Evolutionary conservation across 2,888 invertebrate species (phyloP).

Genomic region (Cataglyphis rosenhaueri): DNA sequence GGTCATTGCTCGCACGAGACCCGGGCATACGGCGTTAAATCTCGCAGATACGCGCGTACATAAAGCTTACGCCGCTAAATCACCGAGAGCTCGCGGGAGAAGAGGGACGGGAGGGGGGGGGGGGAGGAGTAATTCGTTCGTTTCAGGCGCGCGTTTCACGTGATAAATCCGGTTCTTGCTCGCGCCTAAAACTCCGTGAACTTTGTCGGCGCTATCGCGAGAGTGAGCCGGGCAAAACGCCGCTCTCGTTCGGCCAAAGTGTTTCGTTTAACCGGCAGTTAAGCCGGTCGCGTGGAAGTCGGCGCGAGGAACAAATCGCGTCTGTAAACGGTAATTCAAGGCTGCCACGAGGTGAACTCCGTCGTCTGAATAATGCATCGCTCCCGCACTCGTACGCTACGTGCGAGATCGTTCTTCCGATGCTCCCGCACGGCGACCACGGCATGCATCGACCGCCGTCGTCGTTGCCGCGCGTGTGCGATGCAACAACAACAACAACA

Average conservation of each 20-base stretch:
- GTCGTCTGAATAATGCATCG: constrained; percentile 58
- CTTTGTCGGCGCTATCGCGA: constrained; percentile 43
- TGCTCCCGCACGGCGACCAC: constrained; percentile 6
- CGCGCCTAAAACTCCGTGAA: constrained; percentile 46
- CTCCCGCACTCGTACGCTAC: not conserved
- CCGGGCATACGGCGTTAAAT: constrained; percentile 17
- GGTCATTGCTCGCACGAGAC: not conserved
- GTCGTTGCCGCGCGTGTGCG: constrained; percentile 3
- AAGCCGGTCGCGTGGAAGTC: constrained; percentile 59
- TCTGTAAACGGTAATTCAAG: constrained; percentile 56
- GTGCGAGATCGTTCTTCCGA: constrained; percentile 45
- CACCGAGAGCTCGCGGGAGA: not conserved
- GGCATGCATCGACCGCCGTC: constrained; percentile 11
- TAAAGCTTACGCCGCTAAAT: constrained; percentile 39
- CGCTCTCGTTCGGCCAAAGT: not conserved
- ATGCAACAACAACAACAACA: not conserved
- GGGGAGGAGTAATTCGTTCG: constrained; percentile 21
- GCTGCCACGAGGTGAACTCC: constrained; percentile 45
- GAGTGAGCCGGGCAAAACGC: constrained; percentile 36
- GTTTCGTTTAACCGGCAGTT: constrained; percentile 55
- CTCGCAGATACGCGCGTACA: constrained; percentile 38
- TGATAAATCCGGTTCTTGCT: constrained; percentile 49
- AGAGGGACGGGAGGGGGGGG: not conserved
- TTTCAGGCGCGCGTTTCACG: constrained; percentile 39
- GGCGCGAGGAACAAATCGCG: constrained; percentile 52